Evolutionary conservation across 2,888 invertebrate genomes (phyloP), one percentile per base, ranked within the genome.

Genomic region (Sphecodes monilicornis): DNA sequence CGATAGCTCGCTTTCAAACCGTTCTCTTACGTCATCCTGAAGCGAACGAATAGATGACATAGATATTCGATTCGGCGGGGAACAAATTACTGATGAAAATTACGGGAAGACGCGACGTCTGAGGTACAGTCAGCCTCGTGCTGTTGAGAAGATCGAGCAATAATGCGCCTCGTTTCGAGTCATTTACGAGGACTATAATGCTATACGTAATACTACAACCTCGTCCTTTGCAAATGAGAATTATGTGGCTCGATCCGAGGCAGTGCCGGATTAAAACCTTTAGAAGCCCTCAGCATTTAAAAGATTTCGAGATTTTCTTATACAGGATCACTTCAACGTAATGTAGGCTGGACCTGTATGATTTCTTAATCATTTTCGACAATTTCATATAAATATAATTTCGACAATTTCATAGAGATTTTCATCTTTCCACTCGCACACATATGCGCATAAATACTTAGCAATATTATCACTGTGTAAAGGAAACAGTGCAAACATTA

Each of bases 21-120:
- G 57, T 29, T 50, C 50, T 60, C 57, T 60, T 60, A 60, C 57
- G 57, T 60, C 57, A 16, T 60, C 16, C 57, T 16, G 50, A 60
- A 29, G 16, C 26, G 57, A 60, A 60, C 29, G 57, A 60, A 60
- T 29, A 60, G 57, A 29, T 16, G 57, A 29, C 29, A 29, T 60
- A 16, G 57, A 26, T 29, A 60, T 60, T 29, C 57, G 57, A 29
- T 60, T 60, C 29, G 57, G 16, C 26, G 57, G 16, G 57, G 29
- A 26, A 6, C 6, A 60, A 60, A 60, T 60, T 60, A 29, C 57
- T 60, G 29, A 60, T 60, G 57, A 29, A 60, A 60, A 60, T 60
- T 16, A 60, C 57, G 57, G 29, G 57, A 29, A 4, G 29, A 16
- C 29, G 57, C 13, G 29, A 16, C 29, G 57, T 57, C 57, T 57